A percentile compares a stretch with the other conserved stretches of the same genome.
Conservation (phyloP, 2,113 vertebrate species). For the Phrynosoma blainvillii region DNA sequence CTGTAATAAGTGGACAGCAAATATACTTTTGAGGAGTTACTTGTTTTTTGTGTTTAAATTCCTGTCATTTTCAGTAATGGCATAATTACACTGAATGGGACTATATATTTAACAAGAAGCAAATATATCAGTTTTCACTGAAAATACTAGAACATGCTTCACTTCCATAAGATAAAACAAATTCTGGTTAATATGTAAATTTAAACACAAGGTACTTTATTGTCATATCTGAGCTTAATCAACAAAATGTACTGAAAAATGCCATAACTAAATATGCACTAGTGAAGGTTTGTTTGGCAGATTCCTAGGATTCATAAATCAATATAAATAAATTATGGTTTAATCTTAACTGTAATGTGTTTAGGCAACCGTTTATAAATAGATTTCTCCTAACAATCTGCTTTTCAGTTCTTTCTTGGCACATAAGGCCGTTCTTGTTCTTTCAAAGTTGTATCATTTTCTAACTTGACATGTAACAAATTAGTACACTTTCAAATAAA, state of each 20-base stretch:
- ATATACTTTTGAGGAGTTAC: constrained; percentile 5
- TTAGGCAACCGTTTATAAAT: background rate
- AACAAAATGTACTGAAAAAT: background rate
- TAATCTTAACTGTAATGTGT: background rate
- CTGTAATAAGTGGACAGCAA: background rate
- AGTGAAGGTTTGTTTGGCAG: background rate
- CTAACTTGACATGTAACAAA: background rate
- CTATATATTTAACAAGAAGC: background rate
- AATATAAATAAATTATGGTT: background rate
- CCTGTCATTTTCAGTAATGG: background rate
- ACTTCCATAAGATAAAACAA: background rate
- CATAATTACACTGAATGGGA: constrained; percentile 21
- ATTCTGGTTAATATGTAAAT: background rate
- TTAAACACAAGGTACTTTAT: background rate
- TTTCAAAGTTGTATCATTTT: background rate
- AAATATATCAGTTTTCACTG: background rate
- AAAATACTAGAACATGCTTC: background rate
- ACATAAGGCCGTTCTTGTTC: background rate
- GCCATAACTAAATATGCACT: background rate
- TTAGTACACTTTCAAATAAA: background rate
- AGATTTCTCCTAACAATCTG: background rate
- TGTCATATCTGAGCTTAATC: background rate
- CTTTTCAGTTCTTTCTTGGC: background rate
- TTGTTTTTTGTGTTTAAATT: background rate
- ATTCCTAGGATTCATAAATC: background rate